Evolutionary conservation across 2,113 vertebrate species (phyloP).

Genomic region (Eulacestoma nigropectus): DNA sequence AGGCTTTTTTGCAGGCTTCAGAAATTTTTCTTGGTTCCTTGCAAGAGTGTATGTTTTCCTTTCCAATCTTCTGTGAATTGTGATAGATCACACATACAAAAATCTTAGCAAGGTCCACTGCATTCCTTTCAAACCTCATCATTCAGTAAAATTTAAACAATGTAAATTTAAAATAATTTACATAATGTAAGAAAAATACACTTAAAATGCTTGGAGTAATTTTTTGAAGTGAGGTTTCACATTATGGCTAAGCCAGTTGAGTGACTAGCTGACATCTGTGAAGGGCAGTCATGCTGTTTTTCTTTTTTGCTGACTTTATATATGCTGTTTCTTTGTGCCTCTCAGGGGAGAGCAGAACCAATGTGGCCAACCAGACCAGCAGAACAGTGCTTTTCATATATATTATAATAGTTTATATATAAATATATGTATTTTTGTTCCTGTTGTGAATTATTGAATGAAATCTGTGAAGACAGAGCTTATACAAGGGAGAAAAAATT

Average conservation of each 20-base stretch:
- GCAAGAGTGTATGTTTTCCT: not conserved
- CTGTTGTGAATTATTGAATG: not conserved
- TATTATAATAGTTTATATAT: not conserved
- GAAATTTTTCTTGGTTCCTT: not conserved
- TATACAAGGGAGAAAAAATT: not conserved
- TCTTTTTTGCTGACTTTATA: not conserved
- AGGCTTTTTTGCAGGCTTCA: not conserved
- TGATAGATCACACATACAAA: not conserved
- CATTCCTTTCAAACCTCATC: not conserved
- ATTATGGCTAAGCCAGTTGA: not conserved
- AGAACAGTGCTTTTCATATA: not conserved
- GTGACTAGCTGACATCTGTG: not conserved
- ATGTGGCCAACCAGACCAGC: not conserved
- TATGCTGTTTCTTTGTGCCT: not conserved
- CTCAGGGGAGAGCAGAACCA: not conserved
- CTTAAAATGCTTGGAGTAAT: not conserved
- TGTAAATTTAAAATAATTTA: not conserved
- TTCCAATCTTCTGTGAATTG: not conserved
- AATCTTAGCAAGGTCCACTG: not conserved
- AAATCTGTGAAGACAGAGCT: not conserved
- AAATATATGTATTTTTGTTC: not conserved
- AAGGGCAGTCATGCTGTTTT: not conserved
- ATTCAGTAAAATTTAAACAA: not conserved
- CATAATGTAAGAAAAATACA: not conserved
- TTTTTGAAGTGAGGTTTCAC: not conserved